Evolutionary conservation across 1,140 invertebrate species (phyloP), one percentile per base, ranked within the genome.

Genomic region (Eriocheir sinensis): DNA sequence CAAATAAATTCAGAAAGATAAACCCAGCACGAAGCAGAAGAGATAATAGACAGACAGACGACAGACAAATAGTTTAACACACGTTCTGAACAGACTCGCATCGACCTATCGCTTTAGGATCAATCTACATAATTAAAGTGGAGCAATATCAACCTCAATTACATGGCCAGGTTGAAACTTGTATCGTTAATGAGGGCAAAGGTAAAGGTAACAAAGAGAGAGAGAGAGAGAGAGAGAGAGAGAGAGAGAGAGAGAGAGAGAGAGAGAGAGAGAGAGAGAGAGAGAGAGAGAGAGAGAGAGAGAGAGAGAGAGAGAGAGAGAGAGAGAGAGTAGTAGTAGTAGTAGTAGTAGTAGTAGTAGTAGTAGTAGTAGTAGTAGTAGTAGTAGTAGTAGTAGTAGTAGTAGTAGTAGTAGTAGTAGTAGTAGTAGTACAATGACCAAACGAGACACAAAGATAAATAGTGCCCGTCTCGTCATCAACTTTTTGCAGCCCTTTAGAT

Each of bases 351-450:
- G 60, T 72, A 72, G 60, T 72, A 72, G 60, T n/a, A n/a, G 60
- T 72, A 72, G 60, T 72, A 72, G 60, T 72, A 72, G 60, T 72
- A 72, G 60, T 72, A 72, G 60, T 72, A 72, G 60, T 72, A 72
- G 60, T 72, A 72, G 60, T 72, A 72, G 60, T 72, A 72, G 60
- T 72, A 72, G 60, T 72, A 48, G 44, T 48, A 15, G 44, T 48
- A 48, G 60, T n/a, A n/a, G 60, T 72, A 72, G 60, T n/a, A n/a
- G 60, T 72, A n/a, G 60, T n/a, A 72, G 60, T 72, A 72, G 60
- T n/a, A 72, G 60, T 72, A 72, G 60, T n/a, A 72, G 60, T 72
- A 72, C 0, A 4, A 72, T 21, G 21, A 53, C 48, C 48, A 53
- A n/a, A n/a, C n/a, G n/a, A n/a, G n/a, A n/a, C n/a, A n/a, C n/a